Conservation (phyloP, 2,888 invertebrate genomes). For the Bugula neritina region DNA sequence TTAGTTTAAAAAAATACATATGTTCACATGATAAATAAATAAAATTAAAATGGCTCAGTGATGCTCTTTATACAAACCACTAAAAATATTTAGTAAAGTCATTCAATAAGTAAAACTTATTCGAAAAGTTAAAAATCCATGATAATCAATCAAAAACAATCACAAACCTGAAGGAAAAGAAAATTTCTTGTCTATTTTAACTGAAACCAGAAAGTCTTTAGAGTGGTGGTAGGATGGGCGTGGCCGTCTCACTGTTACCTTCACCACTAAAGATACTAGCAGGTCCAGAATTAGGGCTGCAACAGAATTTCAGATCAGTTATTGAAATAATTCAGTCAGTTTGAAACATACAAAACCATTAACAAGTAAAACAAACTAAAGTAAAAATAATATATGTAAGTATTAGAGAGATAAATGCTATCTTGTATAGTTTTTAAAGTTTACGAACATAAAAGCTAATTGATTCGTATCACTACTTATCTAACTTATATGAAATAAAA, state of each 20-base stretch:
- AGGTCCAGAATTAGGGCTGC: constrained; percentile 7
- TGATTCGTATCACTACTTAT: no score
- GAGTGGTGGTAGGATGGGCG: background rate
- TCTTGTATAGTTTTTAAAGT: background rate
- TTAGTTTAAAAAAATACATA: no score
- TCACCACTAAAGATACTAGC: background rate
- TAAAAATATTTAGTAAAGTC: no score
- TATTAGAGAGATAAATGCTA: no score
- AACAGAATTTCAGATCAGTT: background rate
- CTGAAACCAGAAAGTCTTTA: background rate
- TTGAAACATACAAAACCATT: background rate
- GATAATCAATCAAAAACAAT: background rate
- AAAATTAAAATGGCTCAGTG: no score
- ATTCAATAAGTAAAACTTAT: no score
- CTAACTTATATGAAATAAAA: no score
- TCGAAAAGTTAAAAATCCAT: background rate
- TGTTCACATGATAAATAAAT: no score
- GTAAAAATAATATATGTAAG: no score
- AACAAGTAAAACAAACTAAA: background rate
- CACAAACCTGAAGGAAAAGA: constrained; percentile 14
- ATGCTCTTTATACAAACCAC: no score
- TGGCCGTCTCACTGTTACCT: background rate
- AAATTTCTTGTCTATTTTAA: constrained; percentile 11
- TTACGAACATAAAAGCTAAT: background rate
- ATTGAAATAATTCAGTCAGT: background rate